Conservation (phyloP, 2,888 invertebrate species). For the Drosophila acutilabella region DNA sequence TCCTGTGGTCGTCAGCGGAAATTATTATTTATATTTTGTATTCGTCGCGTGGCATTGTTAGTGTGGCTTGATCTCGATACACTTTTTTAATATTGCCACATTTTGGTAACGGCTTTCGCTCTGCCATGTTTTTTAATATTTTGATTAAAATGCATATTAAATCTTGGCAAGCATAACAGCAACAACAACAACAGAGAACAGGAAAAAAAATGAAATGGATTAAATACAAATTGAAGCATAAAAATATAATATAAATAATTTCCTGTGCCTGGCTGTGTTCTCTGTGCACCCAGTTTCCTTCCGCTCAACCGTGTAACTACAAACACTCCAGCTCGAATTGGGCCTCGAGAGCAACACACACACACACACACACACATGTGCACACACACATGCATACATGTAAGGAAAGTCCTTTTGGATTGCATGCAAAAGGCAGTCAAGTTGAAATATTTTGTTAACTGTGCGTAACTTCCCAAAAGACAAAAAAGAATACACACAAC, state of each 20-base stretch:
- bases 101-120: conserved; percentile 28
- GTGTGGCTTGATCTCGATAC: conserved; percentile 35
- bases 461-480: conserved; percentile 61
- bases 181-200: conserved; percentile 22
- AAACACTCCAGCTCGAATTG: conserved; percentile 29
- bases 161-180: conserved; percentile 50
- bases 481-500: conserved; percentile 36
- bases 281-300: conserved; percentile 61
- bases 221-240: conserved; percentile 48
- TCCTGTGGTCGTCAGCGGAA: conserved; percentile 71
- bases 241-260: conserved; percentile 80
- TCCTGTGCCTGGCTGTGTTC: conserved; percentile 63
- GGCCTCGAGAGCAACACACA: conserved; percentile 8
- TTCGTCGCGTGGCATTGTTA: conserved; percentile 46
- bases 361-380: background rate
- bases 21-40: conserved; percentile 75
- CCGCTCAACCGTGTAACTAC: conserved; percentile 60
- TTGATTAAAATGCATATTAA: conserved; percentile 79
- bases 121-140: conserved; percentile 39
- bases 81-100: conserved; percentile 51
- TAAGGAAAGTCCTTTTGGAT: conserved; percentile 32
- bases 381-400: conserved; percentile 1
- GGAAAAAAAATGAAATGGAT: conserved; percentile 22
- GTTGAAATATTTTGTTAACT: conserved; percentile 63
- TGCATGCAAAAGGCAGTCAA: conserved; percentile 53